Percentiles rank a stretch among this genome's conserved stretches.
Evolutionary conservation across 2,113 vertebrate species (phyloP).

Genomic region (Corythornis vintsioides): DNA sequence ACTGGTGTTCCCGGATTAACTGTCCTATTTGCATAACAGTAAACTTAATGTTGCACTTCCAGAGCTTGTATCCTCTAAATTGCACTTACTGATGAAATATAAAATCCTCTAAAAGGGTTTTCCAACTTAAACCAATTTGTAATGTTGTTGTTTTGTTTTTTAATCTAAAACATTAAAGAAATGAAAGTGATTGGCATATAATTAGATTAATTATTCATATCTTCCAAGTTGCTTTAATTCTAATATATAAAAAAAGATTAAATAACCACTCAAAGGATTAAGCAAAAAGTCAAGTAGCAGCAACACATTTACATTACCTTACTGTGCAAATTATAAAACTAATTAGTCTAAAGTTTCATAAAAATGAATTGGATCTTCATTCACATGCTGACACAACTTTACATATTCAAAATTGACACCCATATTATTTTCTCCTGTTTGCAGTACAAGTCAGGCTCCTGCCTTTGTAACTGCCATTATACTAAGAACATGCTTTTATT

Average conservation of each 20-base stretch:
- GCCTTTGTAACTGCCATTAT: conserved; percentile 5
- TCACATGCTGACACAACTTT: conserved; percentile 63
- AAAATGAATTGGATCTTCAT: conserved; percentile 80
- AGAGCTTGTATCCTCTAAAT: conserved; percentile 69
- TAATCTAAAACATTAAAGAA: conserved; percentile 84
- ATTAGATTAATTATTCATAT: conserved; percentile 94
- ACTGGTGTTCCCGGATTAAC: conserved; percentile 66
- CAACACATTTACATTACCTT: conserved; percentile 87
- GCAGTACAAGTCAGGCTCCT: neutral
- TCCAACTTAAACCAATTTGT: conserved; percentile 85
- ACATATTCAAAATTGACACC: conserved; percentile 66
- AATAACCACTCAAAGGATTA: conserved; percentile 93
- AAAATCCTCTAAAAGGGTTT: conserved; percentile 84
- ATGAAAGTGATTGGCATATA: conserved; percentile 85
- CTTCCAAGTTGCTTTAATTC: conserved; percentile 91
- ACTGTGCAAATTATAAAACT: conserved; percentile 90
- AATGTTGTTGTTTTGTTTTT: conserved; percentile 68
- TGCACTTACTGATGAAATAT: conserved; percentile 80
- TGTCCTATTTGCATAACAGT: conserved; percentile 76
- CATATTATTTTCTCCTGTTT: conserved; percentile 12
- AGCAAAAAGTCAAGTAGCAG: conserved; percentile 85
- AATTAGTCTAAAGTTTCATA: conserved; percentile 84
- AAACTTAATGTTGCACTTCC: conserved; percentile 68
- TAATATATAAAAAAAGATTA: conserved; percentile 91
- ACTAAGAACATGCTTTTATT: conserved; percentile 63